Evolutionary conservation across 2,797 vertebrate species (phyloP).

Genomic region (Tenualosa thibaudeaui): DNA sequence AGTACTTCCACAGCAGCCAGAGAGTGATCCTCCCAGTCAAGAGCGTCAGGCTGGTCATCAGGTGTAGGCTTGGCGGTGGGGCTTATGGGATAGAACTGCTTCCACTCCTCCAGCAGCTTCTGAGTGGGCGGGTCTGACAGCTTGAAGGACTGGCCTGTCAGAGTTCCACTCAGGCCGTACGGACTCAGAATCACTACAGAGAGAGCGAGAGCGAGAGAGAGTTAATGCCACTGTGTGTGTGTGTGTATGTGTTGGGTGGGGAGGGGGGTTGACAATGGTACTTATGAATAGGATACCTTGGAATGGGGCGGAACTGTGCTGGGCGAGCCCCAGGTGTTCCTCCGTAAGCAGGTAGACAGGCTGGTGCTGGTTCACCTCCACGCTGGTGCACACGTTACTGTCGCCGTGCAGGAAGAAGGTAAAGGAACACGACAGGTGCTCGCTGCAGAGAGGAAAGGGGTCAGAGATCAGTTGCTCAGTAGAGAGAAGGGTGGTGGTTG

Average conservation of each 20-base stretch:
- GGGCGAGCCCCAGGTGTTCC: conserved; percentile 93
- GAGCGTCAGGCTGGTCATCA: conserved; percentile 81
- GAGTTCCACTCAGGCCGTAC: conserved; percentile 93
- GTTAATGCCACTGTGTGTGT: too few species aligned
- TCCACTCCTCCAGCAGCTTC: conserved; percentile 98
- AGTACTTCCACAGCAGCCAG: conserved; percentile 97
- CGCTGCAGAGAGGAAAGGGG: conserved; percentile 70
- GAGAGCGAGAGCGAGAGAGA: too few species aligned
- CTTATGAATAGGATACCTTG: conserved; percentile 77
- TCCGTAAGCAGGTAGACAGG: conserved; percentile 94
- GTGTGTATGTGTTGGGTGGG: too few species aligned
- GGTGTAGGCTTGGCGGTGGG: conserved; percentile 76
- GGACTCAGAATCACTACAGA: conserved; percentile 92
- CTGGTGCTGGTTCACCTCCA: conserved; percentile 99
- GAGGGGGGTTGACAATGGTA: too few species aligned
- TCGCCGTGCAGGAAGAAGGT: conserved; percentile 98
- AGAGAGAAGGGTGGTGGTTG: too few species aligned
- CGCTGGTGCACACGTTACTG: conserved; percentile 98
- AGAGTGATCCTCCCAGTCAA: conserved; percentile 98
- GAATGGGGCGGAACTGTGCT: conserved; percentile 92
- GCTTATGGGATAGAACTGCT: conserved; percentile 96
- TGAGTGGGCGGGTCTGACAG: conserved; percentile 97
- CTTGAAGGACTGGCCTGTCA: conserved; percentile 98
- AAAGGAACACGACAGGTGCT: conserved; percentile 97
- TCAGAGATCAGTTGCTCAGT: neutral